These are phyloP conservation scores for Leucosticte australis DNA, from an alignment of 2,113 vertebrate species.

Conservation along the genomic window DNA sequence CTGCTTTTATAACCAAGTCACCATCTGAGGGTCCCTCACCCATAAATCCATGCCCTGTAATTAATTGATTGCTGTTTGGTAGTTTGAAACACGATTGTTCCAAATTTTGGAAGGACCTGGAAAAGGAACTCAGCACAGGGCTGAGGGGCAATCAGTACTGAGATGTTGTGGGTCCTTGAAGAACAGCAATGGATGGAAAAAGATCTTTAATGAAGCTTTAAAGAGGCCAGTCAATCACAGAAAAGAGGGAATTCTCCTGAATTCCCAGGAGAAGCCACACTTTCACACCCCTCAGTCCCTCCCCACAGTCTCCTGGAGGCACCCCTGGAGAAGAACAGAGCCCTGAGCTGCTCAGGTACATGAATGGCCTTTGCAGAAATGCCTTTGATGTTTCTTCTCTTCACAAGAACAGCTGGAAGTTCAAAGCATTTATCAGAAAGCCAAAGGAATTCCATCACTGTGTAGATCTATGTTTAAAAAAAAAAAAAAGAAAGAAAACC, in stretches of 20 bases:
- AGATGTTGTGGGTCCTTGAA: background rate
- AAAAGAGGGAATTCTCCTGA: background rate
- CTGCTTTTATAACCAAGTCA: background rate
- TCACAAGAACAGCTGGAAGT: constrained; percentile 8
- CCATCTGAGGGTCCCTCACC: fast-evolving
- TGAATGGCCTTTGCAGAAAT: background rate
- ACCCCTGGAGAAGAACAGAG: background rate
- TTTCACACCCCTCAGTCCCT: background rate
- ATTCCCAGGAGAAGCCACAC: background rate
- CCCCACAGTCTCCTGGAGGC: background rate
- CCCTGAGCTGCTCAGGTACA: background rate
- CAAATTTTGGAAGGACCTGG: background rate
- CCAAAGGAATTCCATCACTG: background rate
- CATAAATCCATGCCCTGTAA: background rate
- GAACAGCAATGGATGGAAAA: background rate
- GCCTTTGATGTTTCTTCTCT: background rate
- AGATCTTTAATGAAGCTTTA: background rate
- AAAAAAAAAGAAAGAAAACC: fast-evolving
- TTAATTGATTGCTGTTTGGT: background rate
- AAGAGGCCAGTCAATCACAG: background rate
- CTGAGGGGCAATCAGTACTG: fast-evolving
- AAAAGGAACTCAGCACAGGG: fast-evolving
- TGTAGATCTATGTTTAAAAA: background rate
- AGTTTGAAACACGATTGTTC: background rate
- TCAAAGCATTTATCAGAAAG: constrained; percentile 22